These are phyloP conservation scores for Eciton burchellii DNA, from an alignment of 1,140 invertebrate genomes.

Conservation along the genomic window DNA sequence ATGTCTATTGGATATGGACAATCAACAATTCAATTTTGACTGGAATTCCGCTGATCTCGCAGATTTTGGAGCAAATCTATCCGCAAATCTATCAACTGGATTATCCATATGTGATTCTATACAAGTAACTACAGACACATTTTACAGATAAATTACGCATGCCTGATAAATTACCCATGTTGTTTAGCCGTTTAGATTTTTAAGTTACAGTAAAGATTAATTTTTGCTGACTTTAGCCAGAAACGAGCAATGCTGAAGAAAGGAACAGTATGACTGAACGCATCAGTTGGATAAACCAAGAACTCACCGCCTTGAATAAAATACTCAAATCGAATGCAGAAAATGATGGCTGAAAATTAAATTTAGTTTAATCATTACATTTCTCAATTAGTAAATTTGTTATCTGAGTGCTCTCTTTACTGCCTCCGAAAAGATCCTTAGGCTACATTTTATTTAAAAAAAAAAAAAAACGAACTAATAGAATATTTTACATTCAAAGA, in stretches of 20 bases:
- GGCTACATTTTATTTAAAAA: neutral
- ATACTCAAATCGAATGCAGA: conserved; percentile 76
- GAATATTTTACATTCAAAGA: neutral
- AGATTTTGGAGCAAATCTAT: conserved; percentile 67
- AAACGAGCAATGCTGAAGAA: conserved; percentile 36
- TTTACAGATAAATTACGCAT: neutral
- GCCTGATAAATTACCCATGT: neutral
- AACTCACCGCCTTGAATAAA: conserved; percentile 80
- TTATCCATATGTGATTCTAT: conserved; percentile 70
- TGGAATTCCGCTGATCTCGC: conserved; percentile 70
- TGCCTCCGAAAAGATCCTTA: neutral
- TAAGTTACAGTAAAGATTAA: conserved; percentile 2
- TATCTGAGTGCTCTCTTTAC: conserved; percentile 36
- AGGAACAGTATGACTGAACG: conserved; percentile 85
- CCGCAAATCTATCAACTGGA: conserved; percentile 74
- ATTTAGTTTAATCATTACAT: neutral
- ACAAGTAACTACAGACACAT: conserved; percentile 61
- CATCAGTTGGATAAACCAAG: conserved; percentile 75
- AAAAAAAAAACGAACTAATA: neutral
- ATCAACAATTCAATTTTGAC: conserved; percentile 73
- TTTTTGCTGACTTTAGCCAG: conserved; percentile 48
- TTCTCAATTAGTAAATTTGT: neutral
- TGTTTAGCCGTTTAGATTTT: neutral
- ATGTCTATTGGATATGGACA: conserved; percentile 73
- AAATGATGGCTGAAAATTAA: conserved; percentile 62